These are phyloP conservation scores for Barbus barbus DNA, from an alignment of 2,113 vertebrate genomes.

Conservation along the genomic window DNA sequence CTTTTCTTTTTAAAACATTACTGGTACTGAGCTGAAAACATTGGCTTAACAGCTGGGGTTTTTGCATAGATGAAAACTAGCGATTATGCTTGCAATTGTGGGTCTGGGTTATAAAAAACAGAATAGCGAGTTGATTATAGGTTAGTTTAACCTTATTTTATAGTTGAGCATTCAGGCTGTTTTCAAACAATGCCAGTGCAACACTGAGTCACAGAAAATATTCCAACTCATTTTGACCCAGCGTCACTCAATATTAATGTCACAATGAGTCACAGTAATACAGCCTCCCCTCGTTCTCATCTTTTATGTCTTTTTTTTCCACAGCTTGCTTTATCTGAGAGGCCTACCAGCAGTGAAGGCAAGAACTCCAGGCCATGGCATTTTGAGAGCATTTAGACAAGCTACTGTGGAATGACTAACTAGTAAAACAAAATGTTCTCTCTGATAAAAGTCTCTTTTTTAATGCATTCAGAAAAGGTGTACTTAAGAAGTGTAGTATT, in stretches of 20 bases:
- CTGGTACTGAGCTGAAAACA: neutral
- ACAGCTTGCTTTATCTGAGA: neutral
- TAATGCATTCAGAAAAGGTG: neutral
- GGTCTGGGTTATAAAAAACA: neutral
- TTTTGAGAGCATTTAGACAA: conserved; percentile 6
- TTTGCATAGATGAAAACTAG: conserved; percentile 27
- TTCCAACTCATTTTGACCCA: conserved; percentile 16
- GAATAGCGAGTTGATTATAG: conserved; percentile 21
- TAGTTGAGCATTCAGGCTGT: conserved; percentile 30
- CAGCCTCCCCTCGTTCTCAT: neutral
- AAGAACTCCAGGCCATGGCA: neutral
- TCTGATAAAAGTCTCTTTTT: neutral
- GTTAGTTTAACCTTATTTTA: conserved; percentile 22
- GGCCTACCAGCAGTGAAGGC: neutral
- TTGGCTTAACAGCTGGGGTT: conserved; percentile 13
- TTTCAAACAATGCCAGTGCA: conserved; percentile 26
- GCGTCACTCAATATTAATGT: conserved; percentile 34
- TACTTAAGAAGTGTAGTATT: neutral
- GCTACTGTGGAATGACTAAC: conserved; percentile 9
- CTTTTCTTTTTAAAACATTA: conserved; percentile 20
- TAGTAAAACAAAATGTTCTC: conserved; percentile 1
- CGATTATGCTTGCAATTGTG: neutral
- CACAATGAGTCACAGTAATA: neutral
- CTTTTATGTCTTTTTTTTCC: conserved; percentile 2
- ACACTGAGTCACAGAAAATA: conserved; percentile 3